Percentiles rank a stretch among this genome's conserved stretches.
phyloP scores from a whole-genome alignment of 92 coral and sea anemone genomes.

The Phymanthus crucifer region DNA sequence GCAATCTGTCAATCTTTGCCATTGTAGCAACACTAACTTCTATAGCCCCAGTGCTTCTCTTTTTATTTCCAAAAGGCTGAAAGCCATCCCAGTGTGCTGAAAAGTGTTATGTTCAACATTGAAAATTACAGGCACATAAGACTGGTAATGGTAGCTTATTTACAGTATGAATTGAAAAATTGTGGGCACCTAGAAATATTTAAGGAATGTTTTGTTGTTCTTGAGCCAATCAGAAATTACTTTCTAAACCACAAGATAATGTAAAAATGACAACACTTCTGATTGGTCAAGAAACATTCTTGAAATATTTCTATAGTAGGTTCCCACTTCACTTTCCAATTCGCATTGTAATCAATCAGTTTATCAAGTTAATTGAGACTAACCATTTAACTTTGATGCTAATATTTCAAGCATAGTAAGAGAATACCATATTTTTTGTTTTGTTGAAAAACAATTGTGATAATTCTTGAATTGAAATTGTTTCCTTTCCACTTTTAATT shows the following conservation, averaged over 20 bases:
- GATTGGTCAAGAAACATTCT: no score
- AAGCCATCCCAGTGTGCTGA: conserved; percentile 21
- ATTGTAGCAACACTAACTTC: conserved; percentile 70
- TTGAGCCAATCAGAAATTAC: no score
- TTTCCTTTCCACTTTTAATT: conserved; percentile 3
- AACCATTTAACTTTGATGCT: not conserved
- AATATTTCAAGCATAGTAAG: not conserved
- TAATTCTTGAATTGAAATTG: not conserved
- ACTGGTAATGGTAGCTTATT: not conserved
- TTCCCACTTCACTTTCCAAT: no score
- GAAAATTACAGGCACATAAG: not conserved
- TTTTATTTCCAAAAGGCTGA: conserved; percentile 17
- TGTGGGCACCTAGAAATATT: no score
- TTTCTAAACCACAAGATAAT: no score
- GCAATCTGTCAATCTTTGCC: conserved; percentile 52
- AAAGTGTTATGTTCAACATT: not conserved
- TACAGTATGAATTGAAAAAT: not conserved
- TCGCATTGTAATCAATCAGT: not conserved
- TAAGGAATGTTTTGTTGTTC: conserved; percentile 1
- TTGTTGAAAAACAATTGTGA: not conserved
- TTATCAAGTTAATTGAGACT: not conserved
- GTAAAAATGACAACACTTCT: no score
- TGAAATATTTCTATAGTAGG: no score
- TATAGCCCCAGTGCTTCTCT: conserved; percentile 46
- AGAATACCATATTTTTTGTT: conserved; percentile 8